Evolutionary conservation across 2,113 vertebrate genomes (phyloP).

Genomic region (Anolis carolinensis): DNA sequence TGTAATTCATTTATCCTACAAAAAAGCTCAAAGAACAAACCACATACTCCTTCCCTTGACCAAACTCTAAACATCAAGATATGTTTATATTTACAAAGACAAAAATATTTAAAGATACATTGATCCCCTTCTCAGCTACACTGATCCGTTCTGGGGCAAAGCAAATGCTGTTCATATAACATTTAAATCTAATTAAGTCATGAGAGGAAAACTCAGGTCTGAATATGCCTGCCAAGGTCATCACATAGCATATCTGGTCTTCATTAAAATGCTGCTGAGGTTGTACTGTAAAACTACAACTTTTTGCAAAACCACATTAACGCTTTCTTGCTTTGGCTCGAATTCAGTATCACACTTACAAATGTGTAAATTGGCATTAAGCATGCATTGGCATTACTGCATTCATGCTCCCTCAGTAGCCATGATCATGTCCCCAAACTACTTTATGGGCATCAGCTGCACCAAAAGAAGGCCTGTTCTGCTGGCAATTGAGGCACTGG

Average conservation of each 20-base stretch:
- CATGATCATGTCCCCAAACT: too few relatives aligned
- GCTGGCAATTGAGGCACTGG: too few relatives aligned
- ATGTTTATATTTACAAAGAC: background rate
- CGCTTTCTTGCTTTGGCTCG: background rate
- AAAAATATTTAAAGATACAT: background rate
- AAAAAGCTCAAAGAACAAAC: background rate
- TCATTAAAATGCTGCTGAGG: background rate
- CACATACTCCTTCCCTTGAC: background rate
- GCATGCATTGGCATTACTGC: too few relatives aligned
- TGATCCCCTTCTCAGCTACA: background rate
- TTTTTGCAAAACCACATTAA: background rate
- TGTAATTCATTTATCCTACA: background rate
- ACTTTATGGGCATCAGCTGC: too few relatives aligned
- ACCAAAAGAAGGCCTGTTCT: too few relatives aligned
- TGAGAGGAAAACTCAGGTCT: background rate
- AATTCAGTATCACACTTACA: too few relatives aligned
- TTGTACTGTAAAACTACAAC: background rate
- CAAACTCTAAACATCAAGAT: background rate
- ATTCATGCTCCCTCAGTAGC: too few relatives aligned
- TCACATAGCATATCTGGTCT: background rate
- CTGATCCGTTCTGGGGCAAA: background rate
- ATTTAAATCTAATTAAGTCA: background rate
- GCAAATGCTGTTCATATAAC: background rate
- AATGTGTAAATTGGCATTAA: too few relatives aligned
- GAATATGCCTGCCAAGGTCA: background rate